Conservation (phyloP, 2,888 invertebrate genomes). For the Girardia tigrina region DNA sequence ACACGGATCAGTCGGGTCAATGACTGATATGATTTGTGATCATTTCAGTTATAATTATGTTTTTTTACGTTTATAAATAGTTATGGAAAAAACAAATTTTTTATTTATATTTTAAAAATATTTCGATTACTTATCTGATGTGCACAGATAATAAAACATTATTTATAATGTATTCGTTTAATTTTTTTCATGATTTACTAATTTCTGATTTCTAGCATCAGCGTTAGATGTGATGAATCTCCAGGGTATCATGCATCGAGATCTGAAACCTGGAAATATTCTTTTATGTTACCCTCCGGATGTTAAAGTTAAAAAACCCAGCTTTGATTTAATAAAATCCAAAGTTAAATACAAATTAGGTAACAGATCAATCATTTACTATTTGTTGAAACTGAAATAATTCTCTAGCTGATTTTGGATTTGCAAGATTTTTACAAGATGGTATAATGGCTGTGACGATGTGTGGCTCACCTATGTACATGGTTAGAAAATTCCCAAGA, state of each 20-base stretch:
- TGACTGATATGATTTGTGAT: too few species aligned
- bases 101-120: too few species aligned
- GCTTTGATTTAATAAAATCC: neutral
- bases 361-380: neutral
- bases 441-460: slow-evolving; percentile 98
- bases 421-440: slow-evolving; percentile 90
- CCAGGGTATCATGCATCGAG: slow-evolving; percentile 93
- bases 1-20: too few species aligned
- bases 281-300: slow-evolving; percentile 69
- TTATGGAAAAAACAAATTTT: too few species aligned
- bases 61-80: too few species aligned
- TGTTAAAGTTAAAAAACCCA: slow-evolving; percentile 9
- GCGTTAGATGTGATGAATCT: slow-evolving; percentile 91
- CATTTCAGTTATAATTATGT: too few species aligned
- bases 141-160: too few species aligned
- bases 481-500: slow-evolving; percentile 66
- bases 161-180: too few species aligned
- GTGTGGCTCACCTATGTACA: slow-evolving; percentile 99
- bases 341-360: slow-evolving; percentile 29
- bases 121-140: too few species aligned
- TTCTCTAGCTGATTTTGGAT: slow-evolving; percentile 80
- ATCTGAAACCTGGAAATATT: slow-evolving; percentile 98
- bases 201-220: slow-evolving; percentile 70
- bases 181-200: too few species aligned
- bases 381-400: neutral